Conservation (phyloP, 2,113 vertebrate genomes). For the Tetrax tetrax region DNA sequence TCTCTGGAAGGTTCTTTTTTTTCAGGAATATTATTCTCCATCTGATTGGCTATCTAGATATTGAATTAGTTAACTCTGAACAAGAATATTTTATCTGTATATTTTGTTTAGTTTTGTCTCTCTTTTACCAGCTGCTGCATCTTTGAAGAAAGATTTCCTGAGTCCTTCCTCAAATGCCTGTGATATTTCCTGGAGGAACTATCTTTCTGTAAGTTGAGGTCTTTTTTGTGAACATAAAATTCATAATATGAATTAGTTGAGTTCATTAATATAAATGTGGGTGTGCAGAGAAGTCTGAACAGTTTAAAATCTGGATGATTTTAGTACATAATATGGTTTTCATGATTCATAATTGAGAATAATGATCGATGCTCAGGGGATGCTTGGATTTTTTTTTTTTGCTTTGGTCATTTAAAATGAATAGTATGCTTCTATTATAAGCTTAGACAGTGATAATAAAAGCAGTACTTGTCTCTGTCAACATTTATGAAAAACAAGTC, state of each 20-base stretch:
- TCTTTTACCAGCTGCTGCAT: neutral
- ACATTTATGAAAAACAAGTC: neutral
- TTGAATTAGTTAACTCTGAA: neutral
- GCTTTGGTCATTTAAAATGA: neutral
- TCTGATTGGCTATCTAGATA: accelerated
- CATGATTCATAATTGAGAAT: neutral
- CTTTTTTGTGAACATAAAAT: neutral
- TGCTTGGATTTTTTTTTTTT: neutral
- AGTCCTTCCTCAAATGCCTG: neutral
- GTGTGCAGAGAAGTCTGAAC: neutral
- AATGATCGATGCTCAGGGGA: neutral
- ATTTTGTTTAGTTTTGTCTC: neutral
- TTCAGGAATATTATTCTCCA: neutral
- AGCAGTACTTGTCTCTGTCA: slow-evolving; percentile 23
- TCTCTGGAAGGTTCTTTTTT: neutral
- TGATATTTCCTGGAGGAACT: neutral
- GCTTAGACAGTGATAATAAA: slow-evolving; percentile 25
- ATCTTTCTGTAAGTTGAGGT: neutral
- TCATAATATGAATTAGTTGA: neutral
- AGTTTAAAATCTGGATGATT: neutral
- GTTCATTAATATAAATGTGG: neutral
- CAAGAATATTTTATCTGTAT: neutral
- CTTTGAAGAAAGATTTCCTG: neutral
- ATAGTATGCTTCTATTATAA: neutral
- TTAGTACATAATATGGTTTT: neutral